Evolutionary conservation across 2,888 invertebrate species (phyloP).

Genomic region (Antheraea assamensis): DNA sequence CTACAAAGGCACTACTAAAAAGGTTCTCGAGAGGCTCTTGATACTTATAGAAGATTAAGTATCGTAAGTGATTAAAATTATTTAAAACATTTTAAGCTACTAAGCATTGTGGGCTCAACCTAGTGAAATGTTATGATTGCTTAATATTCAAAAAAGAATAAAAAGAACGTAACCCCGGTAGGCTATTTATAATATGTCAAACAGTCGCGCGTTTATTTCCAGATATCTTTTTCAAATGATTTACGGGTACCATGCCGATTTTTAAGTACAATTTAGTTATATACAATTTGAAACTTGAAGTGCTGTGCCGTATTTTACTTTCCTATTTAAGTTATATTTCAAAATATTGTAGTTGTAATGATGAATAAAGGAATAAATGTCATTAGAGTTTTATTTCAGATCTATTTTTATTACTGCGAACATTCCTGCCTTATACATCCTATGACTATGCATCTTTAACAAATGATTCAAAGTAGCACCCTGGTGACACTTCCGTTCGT

Average conservation of each 20-base stretch:
- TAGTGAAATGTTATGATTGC: not conserved
- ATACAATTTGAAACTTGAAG: conserved; percentile 54
- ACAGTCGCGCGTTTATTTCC: not conserved
- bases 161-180: not conserved
- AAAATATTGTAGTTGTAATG: conserved; percentile 68
- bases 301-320: conserved; percentile 63
- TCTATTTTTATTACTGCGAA: conserved; percentile 39
- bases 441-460: too few species aligned
- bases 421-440: too few species aligned
- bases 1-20: too few species aligned
- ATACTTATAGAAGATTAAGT: too few species aligned
- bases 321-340: conserved; percentile 68
- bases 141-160: not conserved
- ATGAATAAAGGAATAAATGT: conserved; percentile 59
- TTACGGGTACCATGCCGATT: not conserved
- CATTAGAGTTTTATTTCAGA: conserved; percentile 52
- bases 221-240: conserved; percentile 5
- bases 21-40: too few species aligned
- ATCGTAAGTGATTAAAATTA: too few species aligned
- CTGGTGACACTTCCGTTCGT: too few species aligned
- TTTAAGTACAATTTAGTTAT: not conserved
- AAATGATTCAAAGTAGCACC: too few species aligned
- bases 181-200: not conserved
- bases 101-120: not conserved
- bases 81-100: too few species aligned